Conservation (phyloP, 2,888 invertebrate genomes). For the Agapostemon virescens region DNA sequence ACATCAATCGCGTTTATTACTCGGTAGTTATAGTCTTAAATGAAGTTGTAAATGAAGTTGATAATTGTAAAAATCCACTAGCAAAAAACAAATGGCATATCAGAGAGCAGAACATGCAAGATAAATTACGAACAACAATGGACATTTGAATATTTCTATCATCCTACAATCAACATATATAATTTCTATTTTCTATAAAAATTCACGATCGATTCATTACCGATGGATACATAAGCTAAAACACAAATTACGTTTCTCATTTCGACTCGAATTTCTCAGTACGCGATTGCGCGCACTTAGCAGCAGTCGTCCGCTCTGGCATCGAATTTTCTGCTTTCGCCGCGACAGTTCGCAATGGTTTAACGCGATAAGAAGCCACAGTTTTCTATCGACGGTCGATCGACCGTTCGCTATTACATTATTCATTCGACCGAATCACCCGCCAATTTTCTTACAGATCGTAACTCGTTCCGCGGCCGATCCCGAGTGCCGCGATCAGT, state of each 20-base stretch:
- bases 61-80: no score
- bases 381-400: constrained; percentile 8
- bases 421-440: constrained; percentile 43
- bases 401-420: constrained; percentile 26
- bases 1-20: no score
- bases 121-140: no score
- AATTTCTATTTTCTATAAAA: background rate
- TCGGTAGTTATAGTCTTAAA: no score
- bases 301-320: background rate
- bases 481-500: constrained; percentile 25
- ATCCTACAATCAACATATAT: background rate
- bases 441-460: constrained; percentile 43
- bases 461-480: constrained; percentile 15
- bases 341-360: background rate
- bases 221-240: background rate
- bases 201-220: background rate
- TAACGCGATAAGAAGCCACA: constrained; percentile 9
- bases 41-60: no score
- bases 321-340: background rate
- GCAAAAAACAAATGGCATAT: no score
- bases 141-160: no score
- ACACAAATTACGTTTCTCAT: background rate
- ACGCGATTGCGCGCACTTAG: background rate
- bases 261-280: background rate
- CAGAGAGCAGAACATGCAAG: no score